Base-by-base conservation (phyloP, 2,797 vertebrate genomes). In the Epinephelus awoara region DNA sequence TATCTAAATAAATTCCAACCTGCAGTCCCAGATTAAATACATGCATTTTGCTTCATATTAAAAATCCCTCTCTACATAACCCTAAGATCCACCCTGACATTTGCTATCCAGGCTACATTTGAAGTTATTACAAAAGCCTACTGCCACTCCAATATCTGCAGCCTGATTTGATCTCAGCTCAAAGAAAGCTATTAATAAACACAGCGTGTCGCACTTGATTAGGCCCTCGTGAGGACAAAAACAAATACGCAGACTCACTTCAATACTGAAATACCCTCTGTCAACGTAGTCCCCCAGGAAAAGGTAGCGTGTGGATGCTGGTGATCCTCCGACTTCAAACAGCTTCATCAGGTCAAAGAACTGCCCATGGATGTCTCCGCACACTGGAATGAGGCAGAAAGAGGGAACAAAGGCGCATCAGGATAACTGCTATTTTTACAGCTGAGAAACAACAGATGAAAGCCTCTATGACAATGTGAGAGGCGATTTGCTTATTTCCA, bases 191-290 rank as follows among this genome's bases (percentile, higher is more conserved):
- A 92, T 92, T 91, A 91, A 92, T 91, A 92, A 88, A 77, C 80
- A 64, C 77, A 29, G 71, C 23, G 75, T 76, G 86, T 90, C 83
- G 71, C 65, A 72, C 73, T 88, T 74, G 79, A 89, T 90, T 85
- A 79, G 69, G 51, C 61, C 57, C 84, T 55, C 9, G 46, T 68
- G 87, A 81, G 77, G 69, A 82, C 75, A 49, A 69, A 61, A 65
- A 72, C 54, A 58, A 82, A 69, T 21, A 55, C 15, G 38, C 15
- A n/a, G 57, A 97, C 97, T 97, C 96, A 99, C 98, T 96, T 99
- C 98, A 93, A 99, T 99, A 96, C 98, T 99, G 96, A 99, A 99
- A 96, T 99, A 99, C 88, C 98, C 98, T 97, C 98, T 97, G 97
- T 99, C 98, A 85, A 99, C 98, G 23, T 99, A 99, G 95, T 99